Percentiles rank a stretch among this genome's conserved stretches.
These are phyloP conservation scores for Saturnia japonica DNA, from an alignment of 2,888 invertebrate species.

Conservation along the genomic window DNA sequence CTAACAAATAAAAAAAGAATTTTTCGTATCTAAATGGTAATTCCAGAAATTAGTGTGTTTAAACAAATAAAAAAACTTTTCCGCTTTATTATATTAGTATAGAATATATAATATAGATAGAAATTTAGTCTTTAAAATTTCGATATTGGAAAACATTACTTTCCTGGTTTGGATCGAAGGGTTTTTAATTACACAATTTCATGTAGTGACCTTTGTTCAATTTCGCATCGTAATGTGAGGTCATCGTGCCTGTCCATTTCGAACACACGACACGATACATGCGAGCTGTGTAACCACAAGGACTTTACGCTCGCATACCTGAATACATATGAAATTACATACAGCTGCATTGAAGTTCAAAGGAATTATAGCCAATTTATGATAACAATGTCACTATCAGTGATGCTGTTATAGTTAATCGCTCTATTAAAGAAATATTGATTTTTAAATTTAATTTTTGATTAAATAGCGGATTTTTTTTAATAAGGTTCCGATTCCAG, in stretches of 20 bases:
- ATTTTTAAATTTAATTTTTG: too few relatives aligned
- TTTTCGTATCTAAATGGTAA: too few relatives aligned
- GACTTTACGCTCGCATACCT: conserved; percentile 14
- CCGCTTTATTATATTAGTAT: too few relatives aligned
- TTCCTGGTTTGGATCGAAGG: background rate
- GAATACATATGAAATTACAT: conserved; percentile 8
- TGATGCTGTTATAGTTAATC: background rate
- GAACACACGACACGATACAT: conserved; percentile 14
- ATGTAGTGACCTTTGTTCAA: conserved; percentile 9
- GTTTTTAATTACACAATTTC: conserved; percentile 12
- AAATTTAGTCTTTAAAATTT: background rate
- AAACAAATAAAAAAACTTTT: too few relatives aligned
- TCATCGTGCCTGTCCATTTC: conserved; percentile 17
- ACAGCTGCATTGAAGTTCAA: conserved; percentile 8
- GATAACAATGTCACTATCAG: conserved; percentile 22
- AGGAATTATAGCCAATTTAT: conserved; percentile 14
- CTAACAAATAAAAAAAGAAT: too few relatives aligned
- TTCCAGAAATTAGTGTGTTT: too few relatives aligned
- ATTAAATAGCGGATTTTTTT: too few relatives aligned
- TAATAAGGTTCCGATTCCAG: too few relatives aligned
- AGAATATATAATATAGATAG: too few relatives aligned
- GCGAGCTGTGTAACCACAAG: conserved; percentile 12
- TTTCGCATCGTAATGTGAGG: conserved; percentile 19
- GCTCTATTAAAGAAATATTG: too few relatives aligned
- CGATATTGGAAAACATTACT: background rate